Conservation (phyloP, 2,888 invertebrate species). For the Polymixis flavicincta region DNA sequence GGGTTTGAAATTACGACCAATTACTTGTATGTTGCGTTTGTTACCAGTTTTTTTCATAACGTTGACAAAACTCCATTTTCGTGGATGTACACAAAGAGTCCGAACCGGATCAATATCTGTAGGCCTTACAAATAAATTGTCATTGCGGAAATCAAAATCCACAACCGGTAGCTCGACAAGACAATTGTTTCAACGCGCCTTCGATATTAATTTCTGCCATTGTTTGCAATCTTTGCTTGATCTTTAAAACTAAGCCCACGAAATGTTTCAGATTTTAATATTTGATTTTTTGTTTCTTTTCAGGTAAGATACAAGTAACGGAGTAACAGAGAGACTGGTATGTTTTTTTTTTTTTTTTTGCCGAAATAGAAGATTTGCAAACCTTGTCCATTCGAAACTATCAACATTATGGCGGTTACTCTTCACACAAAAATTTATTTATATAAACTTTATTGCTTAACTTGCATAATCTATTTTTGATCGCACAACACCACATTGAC, state of each 20-base stretch:
- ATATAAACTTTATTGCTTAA: too few relatives aligned
- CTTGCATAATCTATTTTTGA: too few relatives aligned
- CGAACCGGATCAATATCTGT: neutral
- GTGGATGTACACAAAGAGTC: neutral
- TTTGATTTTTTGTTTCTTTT: constrained; percentile 14
- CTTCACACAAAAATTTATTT: neutral
- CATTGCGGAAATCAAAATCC: constrained; percentile 18
- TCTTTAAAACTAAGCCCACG: neutral
- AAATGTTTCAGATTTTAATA: constrained; percentile 2
- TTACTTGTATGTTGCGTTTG: too few relatives aligned
- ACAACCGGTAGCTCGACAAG: neutral
- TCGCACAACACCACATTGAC: too few relatives aligned
- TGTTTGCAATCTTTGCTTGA: neutral
- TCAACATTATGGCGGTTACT: neutral
- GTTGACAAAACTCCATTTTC: neutral
- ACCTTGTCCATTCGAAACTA: neutral
- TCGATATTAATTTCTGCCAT: neutral
- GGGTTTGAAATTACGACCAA: too few relatives aligned
- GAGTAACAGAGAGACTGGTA: neutral
- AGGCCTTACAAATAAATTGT: neutral
- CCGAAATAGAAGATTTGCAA: neutral
- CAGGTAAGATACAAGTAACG: constrained; percentile 27
- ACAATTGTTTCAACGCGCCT: constrained; percentile 18
- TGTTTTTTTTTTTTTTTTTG: neutral
- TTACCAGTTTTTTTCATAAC: too few relatives aligned